Evolutionary conservation across 2,888 invertebrate genomes (phyloP).

Genomic region (Patella depressa): DNA sequence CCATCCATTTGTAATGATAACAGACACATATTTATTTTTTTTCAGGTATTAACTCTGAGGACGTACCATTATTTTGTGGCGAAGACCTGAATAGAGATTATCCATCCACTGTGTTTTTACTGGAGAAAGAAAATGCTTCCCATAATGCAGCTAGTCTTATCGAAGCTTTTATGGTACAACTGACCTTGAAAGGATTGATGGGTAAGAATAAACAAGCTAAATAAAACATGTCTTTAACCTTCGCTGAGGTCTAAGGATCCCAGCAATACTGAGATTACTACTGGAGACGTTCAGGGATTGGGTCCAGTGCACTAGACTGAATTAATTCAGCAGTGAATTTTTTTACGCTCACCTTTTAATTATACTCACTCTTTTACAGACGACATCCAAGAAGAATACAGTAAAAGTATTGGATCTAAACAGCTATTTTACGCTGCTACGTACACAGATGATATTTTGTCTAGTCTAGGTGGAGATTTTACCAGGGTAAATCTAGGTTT

Average conservation of each 20-base stretch:
- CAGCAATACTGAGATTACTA: too few relatives aligned
- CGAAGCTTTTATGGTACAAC: conserved; percentile 65
- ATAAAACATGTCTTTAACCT: neutral
- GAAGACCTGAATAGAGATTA: conserved; percentile 30
- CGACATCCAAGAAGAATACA: conserved; percentile 34
- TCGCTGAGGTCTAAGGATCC: neutral
- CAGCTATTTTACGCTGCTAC: conserved; percentile 59
- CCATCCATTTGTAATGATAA: too few relatives aligned
- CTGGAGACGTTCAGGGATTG: too few relatives aligned
- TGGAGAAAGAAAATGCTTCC: conserved; percentile 64
- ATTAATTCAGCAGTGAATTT: neutral
- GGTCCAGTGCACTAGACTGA: neutral
- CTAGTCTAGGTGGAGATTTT: conserved; percentile 62
- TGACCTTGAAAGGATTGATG: conserved; percentile 58
- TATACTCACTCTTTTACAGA: conserved; percentile 32
- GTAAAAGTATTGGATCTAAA: conserved; percentile 31
- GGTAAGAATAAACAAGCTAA: conserved; percentile 41
- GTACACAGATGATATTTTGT: conserved; percentile 53
- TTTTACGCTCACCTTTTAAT: neutral
- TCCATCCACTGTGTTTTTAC: conserved; percentile 58
- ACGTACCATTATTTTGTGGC: neutral
- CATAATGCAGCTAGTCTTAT: conserved; percentile 62
- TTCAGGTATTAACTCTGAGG: neutral
- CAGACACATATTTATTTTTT: neutral
- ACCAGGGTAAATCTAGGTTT: conserved; percentile 48